A percentile compares a stretch with the other conserved stretches of the same genome.
Conservation (phyloP, 2,888 invertebrate genomes). For the Syritta pipiens region DNA sequence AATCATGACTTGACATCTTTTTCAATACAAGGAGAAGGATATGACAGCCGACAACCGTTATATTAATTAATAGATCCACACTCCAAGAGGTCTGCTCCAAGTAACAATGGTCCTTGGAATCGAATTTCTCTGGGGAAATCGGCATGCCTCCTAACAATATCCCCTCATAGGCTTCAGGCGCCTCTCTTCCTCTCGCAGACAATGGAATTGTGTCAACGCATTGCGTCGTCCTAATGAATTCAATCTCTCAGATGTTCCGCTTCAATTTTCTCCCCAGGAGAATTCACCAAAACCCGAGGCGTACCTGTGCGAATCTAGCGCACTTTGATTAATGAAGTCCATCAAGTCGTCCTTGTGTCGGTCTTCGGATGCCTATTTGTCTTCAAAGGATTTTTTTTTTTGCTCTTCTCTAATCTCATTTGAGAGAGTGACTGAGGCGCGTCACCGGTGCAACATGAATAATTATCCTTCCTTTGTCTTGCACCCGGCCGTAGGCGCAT, state of each 20-base stretch:
- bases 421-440: slow-evolving; percentile 38
- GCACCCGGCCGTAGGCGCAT: slow-evolving; percentile 53
- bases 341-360: slow-evolving; percentile 34
- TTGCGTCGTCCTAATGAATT: slow-evolving; percentile 53
- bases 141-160: slow-evolving; percentile 17
- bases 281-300: slow-evolving; percentile 26
- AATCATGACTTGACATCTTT: too few species aligned
- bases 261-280: slow-evolving; percentile 61
- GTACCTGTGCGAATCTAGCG: slow-evolving; percentile 57
- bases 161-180: slow-evolving; percentile 31
- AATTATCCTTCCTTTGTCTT: slow-evolving; percentile 48
- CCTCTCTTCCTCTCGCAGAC: slow-evolving; percentile 14
- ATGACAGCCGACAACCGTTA: slow-evolving; percentile 1
- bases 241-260: slow-evolving; percentile 58
- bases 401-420: slow-evolving; percentile 29
- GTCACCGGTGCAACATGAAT: slow-evolving; percentile 49
- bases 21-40: too few species aligned
- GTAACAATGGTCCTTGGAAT: not conserved
- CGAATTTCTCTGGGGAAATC: slow-evolving; percentile 50
- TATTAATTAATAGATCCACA: slow-evolving; percentile 30
- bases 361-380: slow-evolving; percentile 45
- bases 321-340: slow-evolving; percentile 62
- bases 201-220: slow-evolving; percentile 58
- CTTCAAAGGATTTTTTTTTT: slow-evolving; percentile 51
- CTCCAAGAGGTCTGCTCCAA: slow-evolving; percentile 23